phyloP scores from a whole-genome alignment of 2,797 vertebrate genomes.

The Tragopan temminckii region DNA sequence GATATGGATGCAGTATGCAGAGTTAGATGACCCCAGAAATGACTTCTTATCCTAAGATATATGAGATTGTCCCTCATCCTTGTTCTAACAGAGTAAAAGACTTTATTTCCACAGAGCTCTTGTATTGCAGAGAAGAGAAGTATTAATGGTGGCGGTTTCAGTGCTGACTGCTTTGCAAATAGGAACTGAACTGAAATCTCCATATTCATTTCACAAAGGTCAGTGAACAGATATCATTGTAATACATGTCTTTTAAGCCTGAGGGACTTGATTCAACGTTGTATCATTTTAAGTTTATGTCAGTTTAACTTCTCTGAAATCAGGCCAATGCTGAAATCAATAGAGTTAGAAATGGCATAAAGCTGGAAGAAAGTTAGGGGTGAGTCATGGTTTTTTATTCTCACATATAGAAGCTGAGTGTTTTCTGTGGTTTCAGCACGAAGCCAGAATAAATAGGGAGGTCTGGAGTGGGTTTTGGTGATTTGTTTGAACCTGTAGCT shows the following conservation, averaged over 20 bases:
- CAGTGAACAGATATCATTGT: not conserved
- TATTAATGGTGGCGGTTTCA: not conserved
- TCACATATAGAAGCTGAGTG: not conserved
- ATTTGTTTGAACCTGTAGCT: slow-evolving; percentile 6
- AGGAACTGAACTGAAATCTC: slow-evolving; percentile 8
- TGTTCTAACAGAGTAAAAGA: not conserved
- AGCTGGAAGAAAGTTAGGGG: not conserved
- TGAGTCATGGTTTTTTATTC: slow-evolving; percentile 36
- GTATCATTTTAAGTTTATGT: slow-evolving; percentile 23
- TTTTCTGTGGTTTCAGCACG: not conserved
- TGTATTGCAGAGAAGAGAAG: not conserved
- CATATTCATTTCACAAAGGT: slow-evolving; percentile 51
- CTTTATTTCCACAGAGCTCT: not conserved
- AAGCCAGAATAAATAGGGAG: not conserved
- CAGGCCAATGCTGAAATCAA: not conserved
- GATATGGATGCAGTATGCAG: not conserved
- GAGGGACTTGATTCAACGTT: not conserved
- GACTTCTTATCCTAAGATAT: not conserved
- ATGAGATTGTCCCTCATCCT: not conserved
- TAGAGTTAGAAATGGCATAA: slow-evolving; percentile 3
- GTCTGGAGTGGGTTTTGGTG: slow-evolving; percentile 1
- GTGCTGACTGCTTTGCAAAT: not conserved
- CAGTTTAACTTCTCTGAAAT: slow-evolving; percentile 32
- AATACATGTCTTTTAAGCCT: slow-evolving; percentile 8
- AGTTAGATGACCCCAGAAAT: not conserved